Evolutionary conservation across 2,113 vertebrate species (phyloP).

Genomic region (Dasypus novemcinctus): DNA sequence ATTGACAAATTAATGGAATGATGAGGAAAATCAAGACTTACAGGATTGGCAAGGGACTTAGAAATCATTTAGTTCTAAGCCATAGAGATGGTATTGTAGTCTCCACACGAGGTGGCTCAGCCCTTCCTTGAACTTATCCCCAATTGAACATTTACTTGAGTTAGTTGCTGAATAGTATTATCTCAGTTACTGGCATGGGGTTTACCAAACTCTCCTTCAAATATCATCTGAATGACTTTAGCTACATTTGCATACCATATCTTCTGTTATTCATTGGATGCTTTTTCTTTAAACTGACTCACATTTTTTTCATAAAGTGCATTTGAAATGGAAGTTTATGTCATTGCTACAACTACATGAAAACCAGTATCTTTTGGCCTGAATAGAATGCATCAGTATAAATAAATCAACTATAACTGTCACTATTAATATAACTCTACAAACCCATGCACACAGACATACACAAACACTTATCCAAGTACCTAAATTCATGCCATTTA

Average conservation of each 20-base stretch:
- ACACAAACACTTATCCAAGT: not conserved
- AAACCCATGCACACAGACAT: not conserved
- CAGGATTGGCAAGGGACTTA: rapidly evolving
- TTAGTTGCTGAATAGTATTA: not conserved
- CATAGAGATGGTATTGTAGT: not conserved
- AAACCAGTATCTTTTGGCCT: not conserved
- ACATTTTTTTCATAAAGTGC: not conserved
- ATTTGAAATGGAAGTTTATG: not conserved
- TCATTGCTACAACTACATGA: not conserved
- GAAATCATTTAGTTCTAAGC: not conserved
- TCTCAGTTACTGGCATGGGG: not conserved
- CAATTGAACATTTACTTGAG: not conserved
- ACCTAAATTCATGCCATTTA: not conserved
- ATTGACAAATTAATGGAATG: not conserved
- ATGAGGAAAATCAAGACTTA: not conserved
- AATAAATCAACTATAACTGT: not conserved
- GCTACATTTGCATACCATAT: not conserved
- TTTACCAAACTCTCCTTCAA: not conserved
- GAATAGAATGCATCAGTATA: not conserved
- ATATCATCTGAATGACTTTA: not conserved
- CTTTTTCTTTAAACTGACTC: not conserved
- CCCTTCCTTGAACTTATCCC: not conserved
- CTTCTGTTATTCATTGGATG: not conserved
- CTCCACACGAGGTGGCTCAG: not conserved
- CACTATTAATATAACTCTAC: not conserved